Conservation (phyloP, 2,113 vertebrate species). For the Pungitius pungitius region DNA sequence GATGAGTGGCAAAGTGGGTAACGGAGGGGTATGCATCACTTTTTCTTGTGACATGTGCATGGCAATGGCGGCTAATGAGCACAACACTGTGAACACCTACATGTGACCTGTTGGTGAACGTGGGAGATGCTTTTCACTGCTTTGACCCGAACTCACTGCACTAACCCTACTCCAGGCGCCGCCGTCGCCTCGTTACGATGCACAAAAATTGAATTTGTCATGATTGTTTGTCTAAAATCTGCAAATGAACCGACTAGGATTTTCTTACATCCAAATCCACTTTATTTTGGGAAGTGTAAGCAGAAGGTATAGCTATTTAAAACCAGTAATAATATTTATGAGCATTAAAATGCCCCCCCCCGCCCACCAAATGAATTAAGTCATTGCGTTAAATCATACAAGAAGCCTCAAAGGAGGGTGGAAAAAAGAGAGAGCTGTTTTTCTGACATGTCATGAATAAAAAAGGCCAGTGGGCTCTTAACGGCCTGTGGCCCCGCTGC, state of each 20-base stretch:
- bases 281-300: neutral
- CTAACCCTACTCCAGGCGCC: no score
- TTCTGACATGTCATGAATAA: constrained; percentile 69
- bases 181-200: no score
- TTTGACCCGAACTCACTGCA: constrained; percentile 36
- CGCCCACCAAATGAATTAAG: constrained; percentile 61
- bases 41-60: constrained; percentile 27
- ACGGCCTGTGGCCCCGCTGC: constrained; percentile 46
- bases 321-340: constrained; percentile 45
- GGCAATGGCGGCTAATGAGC: constrained; percentile 27
- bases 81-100: constrained; percentile 37
- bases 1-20: constrained; percentile 64
- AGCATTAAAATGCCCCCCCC: constrained; percentile 28
- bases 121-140: constrained; percentile 12
- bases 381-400: constrained; percentile 45
- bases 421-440: constrained; percentile 50
- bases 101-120: constrained; percentile 47
- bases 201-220: constrained; percentile 49
- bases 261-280: no score
- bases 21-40: constrained; percentile 74
- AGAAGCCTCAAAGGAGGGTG: constrained; percentile 55
- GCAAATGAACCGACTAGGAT: no score
- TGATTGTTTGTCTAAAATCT: constrained; percentile 6
- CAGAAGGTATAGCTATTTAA: constrained; percentile 52
- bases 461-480: constrained; percentile 54